These are phyloP conservation scores for Gnathonemus longibarbis DNA, from an alignment of 2,113 vertebrate genomes.

Conservation along the genomic window DNA sequence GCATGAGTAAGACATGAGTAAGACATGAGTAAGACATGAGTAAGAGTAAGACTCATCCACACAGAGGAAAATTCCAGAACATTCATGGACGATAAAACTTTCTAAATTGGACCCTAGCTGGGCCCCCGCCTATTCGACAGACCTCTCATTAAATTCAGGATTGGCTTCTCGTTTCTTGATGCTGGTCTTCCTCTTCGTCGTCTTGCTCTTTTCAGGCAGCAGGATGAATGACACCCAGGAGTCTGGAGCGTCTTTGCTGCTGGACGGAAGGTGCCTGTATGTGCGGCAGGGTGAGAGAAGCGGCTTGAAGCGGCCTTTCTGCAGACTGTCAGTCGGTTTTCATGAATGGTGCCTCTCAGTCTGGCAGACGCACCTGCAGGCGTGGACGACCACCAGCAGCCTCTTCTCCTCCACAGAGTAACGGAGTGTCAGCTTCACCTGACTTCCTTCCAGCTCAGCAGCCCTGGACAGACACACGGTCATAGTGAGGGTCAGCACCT, in stretches of 20 bases:
- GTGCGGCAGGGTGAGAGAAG: not conserved
- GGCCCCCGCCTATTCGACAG: not conserved
- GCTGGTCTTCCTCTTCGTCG: slow-evolving; percentile 76
- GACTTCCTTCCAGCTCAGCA: slow-evolving; percentile 41
- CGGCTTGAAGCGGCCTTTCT: not conserved
- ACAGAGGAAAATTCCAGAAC: not conserved
- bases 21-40: too few species aligned
- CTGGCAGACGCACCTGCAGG: slow-evolving; percentile 66
- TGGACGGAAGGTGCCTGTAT: slow-evolving; percentile 62
- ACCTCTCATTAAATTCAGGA: slow-evolving; percentile 77
- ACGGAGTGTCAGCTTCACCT: slow-evolving; percentile 68
- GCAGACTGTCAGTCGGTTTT: too few species aligned
- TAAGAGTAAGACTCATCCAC: too few species aligned
- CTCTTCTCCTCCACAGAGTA: slow-evolving; percentile 62
- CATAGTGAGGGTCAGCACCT: not conserved
- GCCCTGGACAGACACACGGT: slow-evolving; percentile 29
- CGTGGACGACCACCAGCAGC: slow-evolving; percentile 64
- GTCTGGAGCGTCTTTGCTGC: slow-evolving; percentile 69
- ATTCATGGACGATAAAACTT: not conserved
- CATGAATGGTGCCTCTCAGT: not conserved
- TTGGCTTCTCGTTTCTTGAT: slow-evolving; percentile 74
- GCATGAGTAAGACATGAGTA: too few species aligned
- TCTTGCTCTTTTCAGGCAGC: slow-evolving; percentile 76
- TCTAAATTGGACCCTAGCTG: not conserved
- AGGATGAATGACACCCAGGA: slow-evolving; percentile 77